These are phyloP conservation scores for Seira ritae DNA, from an alignment of 2,888 invertebrate species.

Conservation along the genomic window DNA sequence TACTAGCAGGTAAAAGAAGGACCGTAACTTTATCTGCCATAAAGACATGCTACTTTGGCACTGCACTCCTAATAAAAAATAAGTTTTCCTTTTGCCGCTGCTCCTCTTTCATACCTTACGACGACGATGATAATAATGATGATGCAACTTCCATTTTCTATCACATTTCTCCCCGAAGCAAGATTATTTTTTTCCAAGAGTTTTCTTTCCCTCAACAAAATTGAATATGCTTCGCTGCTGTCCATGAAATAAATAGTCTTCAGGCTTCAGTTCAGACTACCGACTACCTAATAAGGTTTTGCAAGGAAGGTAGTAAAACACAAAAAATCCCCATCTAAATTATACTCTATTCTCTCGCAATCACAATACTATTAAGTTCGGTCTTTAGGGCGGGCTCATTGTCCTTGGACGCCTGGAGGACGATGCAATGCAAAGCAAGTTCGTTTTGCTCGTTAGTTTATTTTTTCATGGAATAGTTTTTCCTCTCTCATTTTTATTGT, in stretches of 20 bases:
- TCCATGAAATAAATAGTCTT: constrained; percentile 33
- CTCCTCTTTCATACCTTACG: too few species aligned
- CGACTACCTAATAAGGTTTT: constrained; percentile 31
- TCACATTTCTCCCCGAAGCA: constrained; percentile 32
- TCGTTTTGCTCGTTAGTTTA: too few species aligned
- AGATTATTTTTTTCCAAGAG: too few species aligned
- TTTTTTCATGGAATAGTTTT: constrained; percentile 28
- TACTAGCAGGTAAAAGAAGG: too few species aligned
- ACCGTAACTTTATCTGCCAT: too few species aligned
- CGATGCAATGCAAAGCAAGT: too few species aligned
- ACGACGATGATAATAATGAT: constrained; percentile 43
- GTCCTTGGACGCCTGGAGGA: constrained; percentile 47
- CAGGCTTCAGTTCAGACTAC: background rate
- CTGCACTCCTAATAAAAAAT: background rate
- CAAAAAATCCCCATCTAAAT: constrained; percentile 7
- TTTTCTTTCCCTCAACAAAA: background rate
- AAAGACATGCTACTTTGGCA: too few species aligned
- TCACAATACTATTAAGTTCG: background rate
- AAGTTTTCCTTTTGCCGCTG: background rate
- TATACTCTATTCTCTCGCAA: background rate
- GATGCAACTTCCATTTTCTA: constrained; percentile 44
- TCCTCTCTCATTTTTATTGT: too few species aligned
- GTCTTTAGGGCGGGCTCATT: constrained; percentile 13
- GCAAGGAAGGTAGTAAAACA: constrained; percentile 8
- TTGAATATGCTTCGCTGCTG: constrained; percentile 6